Percentiles rank a stretch among this genome's conserved stretches.
phyloP scores from a whole-genome alignment of 2,888 invertebrate species.

The Drosophila emarginata region DNA sequence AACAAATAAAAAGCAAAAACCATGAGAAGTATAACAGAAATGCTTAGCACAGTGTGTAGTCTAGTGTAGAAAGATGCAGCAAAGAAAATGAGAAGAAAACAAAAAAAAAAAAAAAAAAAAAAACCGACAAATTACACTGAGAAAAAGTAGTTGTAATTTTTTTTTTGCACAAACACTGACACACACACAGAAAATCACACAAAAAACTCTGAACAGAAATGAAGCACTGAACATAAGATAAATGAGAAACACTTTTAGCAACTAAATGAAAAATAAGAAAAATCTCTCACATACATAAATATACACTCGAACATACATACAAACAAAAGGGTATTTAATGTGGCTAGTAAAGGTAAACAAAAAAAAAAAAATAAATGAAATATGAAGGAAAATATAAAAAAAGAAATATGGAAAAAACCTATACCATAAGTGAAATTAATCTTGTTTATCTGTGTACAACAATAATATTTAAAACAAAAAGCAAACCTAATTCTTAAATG shows the following conservation, averaged over 20 bases:
- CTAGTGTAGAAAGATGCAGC: constrained; percentile 45
- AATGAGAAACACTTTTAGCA: constrained; percentile 39
- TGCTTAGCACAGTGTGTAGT: constrained; percentile 55
- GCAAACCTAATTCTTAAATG: constrained; percentile 61
- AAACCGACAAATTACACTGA: background rate
- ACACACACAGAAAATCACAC: constrained; percentile 15
- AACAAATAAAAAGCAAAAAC: constrained; percentile 23
- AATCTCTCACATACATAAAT: background rate
- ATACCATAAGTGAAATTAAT: constrained; percentile 62
- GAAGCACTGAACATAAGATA: constrained; percentile 19
- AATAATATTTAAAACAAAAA: constrained; percentile 60
- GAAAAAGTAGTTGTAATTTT: constrained; percentile 14
- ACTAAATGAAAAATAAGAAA: constrained; percentile 13
- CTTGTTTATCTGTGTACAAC: constrained; percentile 77
- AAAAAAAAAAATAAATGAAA: constrained; percentile 16
- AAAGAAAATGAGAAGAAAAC: constrained; percentile 17
- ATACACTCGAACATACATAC: constrained; percentile 14
- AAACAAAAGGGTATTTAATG: constrained; percentile 27
- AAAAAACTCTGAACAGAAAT: constrained; percentile 12
- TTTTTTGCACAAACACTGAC: constrained; percentile 26
- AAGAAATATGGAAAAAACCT: constrained; percentile 19
- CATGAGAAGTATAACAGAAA: constrained; percentile 52
- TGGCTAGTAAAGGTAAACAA: constrained; percentile 8
- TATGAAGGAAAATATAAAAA: constrained; percentile 23
- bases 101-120: background rate